Conservation (phyloP, 2,888 invertebrate species). For the Meliscaeva auricollis region DNA sequence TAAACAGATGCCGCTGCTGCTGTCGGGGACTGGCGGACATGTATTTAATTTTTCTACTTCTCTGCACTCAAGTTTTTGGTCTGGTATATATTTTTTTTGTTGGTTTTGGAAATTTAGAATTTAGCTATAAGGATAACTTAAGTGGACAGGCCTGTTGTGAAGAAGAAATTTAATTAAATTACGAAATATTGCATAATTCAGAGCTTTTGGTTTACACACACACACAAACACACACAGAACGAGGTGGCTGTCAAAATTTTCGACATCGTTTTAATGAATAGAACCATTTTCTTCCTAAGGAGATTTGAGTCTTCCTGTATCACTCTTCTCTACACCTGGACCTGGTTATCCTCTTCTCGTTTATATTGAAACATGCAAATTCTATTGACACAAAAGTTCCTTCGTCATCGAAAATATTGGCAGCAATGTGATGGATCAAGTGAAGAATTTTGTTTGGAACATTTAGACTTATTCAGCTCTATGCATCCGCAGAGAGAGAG, state of each 20-base stretch:
- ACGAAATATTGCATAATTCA: constrained; percentile 25
- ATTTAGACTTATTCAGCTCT: constrained; percentile 37
- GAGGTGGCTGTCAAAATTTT: not conserved
- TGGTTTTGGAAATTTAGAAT: constrained; percentile 36
- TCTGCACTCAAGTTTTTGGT: not conserved
- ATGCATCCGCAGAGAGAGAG: not conserved
- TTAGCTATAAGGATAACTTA: constrained; percentile 6
- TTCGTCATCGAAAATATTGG: constrained; percentile 41
- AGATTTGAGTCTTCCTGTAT: not conserved
- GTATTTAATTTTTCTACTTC: not conserved
- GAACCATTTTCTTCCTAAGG: not conserved
- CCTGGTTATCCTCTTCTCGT: not conserved
- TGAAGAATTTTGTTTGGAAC: constrained; percentile 38
- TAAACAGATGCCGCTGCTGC: constrained; percentile 50
- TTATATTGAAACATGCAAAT: constrained; percentile 45
- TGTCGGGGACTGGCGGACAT: constrained; percentile 37
- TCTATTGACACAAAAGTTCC: constrained; percentile 41
- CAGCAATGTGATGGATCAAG: constrained; percentile 38
- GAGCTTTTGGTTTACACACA: not conserved
- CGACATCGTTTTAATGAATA: constrained; percentile 42
- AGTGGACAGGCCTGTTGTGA: constrained; percentile 20
- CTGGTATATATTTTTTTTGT: constrained; percentile 18
- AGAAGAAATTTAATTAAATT: constrained; percentile 55
- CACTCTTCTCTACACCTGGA: not conserved
- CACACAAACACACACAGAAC: not conserved